Evolutionary conservation across 1,140 invertebrate genomes (phyloP).

Genomic region (Oryctes rhinoceros): DNA sequence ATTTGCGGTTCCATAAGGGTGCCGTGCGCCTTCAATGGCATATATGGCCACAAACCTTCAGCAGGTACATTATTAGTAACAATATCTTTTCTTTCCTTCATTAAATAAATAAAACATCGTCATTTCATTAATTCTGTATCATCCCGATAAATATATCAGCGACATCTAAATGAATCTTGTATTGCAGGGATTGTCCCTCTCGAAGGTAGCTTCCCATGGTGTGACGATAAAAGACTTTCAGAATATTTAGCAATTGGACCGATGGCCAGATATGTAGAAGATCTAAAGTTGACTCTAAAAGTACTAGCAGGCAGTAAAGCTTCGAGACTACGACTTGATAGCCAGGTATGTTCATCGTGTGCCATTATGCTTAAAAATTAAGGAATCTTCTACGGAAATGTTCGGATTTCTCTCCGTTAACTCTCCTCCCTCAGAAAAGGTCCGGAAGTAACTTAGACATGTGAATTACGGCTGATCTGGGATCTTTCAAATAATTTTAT

Average conservation of each 20-base stretch:
- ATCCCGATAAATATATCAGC: too few relatives aligned
- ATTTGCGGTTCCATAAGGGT: slow-evolving; percentile 87
- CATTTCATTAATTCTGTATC: not conserved
- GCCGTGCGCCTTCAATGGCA: slow-evolving; percentile 84
- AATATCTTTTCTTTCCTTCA: too few relatives aligned
- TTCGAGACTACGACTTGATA: slow-evolving; percentile 55
- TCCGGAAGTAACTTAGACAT: too few relatives aligned
- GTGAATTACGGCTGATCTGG: too few relatives aligned
- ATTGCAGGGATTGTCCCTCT: slow-evolving; percentile 61
- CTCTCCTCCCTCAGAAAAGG: too few relatives aligned
- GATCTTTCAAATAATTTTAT: too few relatives aligned
- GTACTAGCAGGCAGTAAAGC: slow-evolving; percentile 67
- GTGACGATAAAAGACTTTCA: slow-evolving; percentile 59
- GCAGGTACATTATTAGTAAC: too few relatives aligned
- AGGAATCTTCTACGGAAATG: too few relatives aligned
- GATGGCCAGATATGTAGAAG: slow-evolving; percentile 78
- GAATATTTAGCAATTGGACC: slow-evolving; percentile 60
- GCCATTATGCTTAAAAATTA: too few relatives aligned
- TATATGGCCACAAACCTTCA: slow-evolving; percentile 89
- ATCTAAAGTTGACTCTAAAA: slow-evolving; percentile 77
- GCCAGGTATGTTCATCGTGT: slow-evolving; percentile 7
- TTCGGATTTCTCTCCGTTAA: too few relatives aligned
- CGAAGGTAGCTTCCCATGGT: slow-evolving; percentile 67
- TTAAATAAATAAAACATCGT: too few relatives aligned
- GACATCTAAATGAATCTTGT: not conserved